Evolutionary conservation across 2,113 vertebrate species (phyloP).

Genomic region (Phodopus roborovskii): DNA sequence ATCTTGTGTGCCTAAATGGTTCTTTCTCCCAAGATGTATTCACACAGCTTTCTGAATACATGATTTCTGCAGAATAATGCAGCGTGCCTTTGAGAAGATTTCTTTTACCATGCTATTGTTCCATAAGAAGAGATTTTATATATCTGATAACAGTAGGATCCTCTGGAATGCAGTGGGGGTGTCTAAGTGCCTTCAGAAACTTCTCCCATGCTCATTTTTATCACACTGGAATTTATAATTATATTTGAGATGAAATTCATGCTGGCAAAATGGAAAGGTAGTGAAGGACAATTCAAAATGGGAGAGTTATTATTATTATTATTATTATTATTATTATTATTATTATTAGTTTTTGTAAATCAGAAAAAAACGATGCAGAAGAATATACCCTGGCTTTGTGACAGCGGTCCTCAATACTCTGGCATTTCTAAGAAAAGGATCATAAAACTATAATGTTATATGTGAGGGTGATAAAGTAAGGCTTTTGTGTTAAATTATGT

Average conservation of each 20-base stretch:
- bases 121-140: background rate
- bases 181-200: background rate
- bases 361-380: background rate
- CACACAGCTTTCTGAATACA: background rate
- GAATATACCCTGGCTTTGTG: background rate
- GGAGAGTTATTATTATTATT: too few species aligned
- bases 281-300: conserved; percentile 29
- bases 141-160: background rate
- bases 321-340: too few species aligned
- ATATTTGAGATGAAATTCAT: background rate
- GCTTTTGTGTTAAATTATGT: background rate
- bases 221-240: background rate
- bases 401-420: background rate
- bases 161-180: background rate
- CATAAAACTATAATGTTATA: background rate
- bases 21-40: background rate
- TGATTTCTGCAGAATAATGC: conserved; percentile 27
- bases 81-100: background rate
- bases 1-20: background rate
- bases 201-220: background rate
- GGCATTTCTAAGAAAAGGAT: background rate
- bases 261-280: background rate
- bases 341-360: background rate
- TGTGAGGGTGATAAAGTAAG: background rate
- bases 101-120: background rate